Base-by-base conservation (phyloP, 2,888 invertebrate genomes). In the Caenorhabditis sp. region DNA sequence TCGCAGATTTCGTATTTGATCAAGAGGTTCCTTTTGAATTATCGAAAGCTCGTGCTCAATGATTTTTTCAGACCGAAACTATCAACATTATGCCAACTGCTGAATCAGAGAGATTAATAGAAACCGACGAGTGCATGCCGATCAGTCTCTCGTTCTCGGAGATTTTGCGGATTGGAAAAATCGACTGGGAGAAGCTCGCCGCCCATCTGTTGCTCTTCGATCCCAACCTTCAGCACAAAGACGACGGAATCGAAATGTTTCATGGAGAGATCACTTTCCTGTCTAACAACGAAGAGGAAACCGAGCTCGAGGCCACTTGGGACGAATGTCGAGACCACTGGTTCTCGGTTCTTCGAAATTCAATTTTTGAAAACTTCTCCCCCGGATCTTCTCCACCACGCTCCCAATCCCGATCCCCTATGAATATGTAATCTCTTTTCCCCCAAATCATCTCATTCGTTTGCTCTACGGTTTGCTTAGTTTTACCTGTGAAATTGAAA, bases 181-280 rank as follows among this genome's bases (percentile, higher is more conserved):
- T 90, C 14, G 63, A 89, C 68, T 90, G 88, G 89, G 80, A 88
- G 14, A 26, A 58, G n/a, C 63, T 90, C 41, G 77, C 79, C 2
- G 58, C 72, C 2, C 69, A 75, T 41, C 64, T 90, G 31, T 38
- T 61, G 16, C 58, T 72, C 28, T 76, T 82, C 51, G 91, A 91
- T 76, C 87, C 87, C 1, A 85, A 90, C 38, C 41, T 90, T 10
- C 91, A 91, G 77, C 22, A 81, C 26, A 91, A 90, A 80, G 58
- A 75, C 80, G 91, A 91, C 41, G 91, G 91, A n/a, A 86, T 91
- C 56, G 90, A 90, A 41, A 84, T 91, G 84, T 91, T 91, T 77
- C 81, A 90, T 66, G 89, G 90, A 24, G 91, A 91, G 51, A 61
- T 91, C 12, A 80, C 87, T 26, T 26, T 91, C 12, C 59, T 89